Evolutionary conservation across 1,140 invertebrate species (phyloP).

Genomic region (Periplaneta americana): DNA sequence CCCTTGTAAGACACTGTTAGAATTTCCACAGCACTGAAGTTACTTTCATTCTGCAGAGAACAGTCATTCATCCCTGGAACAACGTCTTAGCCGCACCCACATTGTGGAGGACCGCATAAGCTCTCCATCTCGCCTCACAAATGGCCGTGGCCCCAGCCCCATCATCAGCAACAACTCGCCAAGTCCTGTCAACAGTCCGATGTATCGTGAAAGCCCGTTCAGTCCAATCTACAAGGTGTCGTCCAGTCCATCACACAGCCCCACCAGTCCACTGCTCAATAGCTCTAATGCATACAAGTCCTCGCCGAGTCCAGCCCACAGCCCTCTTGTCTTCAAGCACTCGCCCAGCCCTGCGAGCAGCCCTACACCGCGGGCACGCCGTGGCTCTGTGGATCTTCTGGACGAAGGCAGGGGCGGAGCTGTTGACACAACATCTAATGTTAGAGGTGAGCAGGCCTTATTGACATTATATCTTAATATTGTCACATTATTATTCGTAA

Average conservation of each 20-base stretch:
- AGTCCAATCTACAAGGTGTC: neutral
- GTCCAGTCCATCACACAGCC: neutral
- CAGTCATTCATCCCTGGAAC: neutral
- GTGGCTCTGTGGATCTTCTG: constrained; percentile 8
- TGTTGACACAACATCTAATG: constrained; percentile 62
- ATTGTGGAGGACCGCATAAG: constrained; percentile 1
- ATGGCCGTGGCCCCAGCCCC: constrained; percentile 1
- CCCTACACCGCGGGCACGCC: constrained; percentile 17
- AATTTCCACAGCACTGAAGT: too few relatives aligned
- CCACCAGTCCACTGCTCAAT: neutral
- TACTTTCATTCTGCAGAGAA: neutral
- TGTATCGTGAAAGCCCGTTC: neutral
- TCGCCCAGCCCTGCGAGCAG: constrained; percentile 23
- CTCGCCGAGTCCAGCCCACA: neutral
- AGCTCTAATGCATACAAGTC: neutral
- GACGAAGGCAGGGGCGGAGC: constrained; percentile 30
- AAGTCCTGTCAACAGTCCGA: constrained; percentile 4
- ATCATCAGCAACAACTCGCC: constrained; percentile 1
- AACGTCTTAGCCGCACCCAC: neutral
- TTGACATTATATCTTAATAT: too few relatives aligned
- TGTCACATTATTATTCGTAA: too few relatives aligned
- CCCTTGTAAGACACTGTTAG: too few relatives aligned
- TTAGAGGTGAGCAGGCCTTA: constrained; percentile 44
- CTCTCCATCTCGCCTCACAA: constrained; percentile 1
- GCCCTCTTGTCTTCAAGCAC: constrained; percentile 21